Conservation (phyloP, 2,113 vertebrate genomes). For the Forbesichthys papilliferus region DNA sequence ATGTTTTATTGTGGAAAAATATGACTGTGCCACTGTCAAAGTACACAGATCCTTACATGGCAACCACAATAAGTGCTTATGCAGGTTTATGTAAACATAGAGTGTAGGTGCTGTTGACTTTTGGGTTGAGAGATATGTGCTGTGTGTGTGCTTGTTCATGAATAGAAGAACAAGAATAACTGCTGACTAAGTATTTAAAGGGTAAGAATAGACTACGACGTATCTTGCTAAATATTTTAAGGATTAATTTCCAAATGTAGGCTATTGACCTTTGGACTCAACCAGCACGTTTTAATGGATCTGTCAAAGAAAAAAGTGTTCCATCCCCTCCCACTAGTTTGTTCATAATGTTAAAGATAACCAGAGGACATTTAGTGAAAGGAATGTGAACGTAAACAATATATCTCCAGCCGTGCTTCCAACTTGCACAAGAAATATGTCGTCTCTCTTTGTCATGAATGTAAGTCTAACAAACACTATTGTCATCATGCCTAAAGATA, state of each 20-base stretch:
- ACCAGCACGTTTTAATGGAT: neutral
- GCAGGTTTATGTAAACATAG: constrained; percentile 30
- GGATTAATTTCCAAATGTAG: constrained; percentile 15
- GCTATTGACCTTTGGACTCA: neutral
- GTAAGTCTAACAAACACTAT: neutral
- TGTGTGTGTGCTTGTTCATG: constrained; percentile 20
- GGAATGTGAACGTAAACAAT: neutral
- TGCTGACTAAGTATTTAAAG: constrained; percentile 17
- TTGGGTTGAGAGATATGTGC: constrained; percentile 27
- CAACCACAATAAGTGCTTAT: constrained; percentile 25
- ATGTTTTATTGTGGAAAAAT: constrained; percentile 39
- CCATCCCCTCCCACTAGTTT: neutral
- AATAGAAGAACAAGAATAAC: constrained; percentile 2
- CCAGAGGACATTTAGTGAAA: neutral
- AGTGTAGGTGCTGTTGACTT: constrained; percentile 26
- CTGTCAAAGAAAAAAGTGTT: neutral
- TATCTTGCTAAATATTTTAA: neutral
- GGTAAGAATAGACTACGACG: neutral
- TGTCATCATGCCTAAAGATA: neutral
- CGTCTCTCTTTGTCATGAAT: neutral
- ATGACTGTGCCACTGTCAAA: constrained; percentile 41
- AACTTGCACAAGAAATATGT: neutral
- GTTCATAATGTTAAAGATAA: neutral
- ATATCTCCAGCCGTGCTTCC: neutral
- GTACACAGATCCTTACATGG: constrained; percentile 47